Base-by-base conservation (phyloP, 2,797 vertebrate species). In the Mormyrus proboscirostris region DNA sequence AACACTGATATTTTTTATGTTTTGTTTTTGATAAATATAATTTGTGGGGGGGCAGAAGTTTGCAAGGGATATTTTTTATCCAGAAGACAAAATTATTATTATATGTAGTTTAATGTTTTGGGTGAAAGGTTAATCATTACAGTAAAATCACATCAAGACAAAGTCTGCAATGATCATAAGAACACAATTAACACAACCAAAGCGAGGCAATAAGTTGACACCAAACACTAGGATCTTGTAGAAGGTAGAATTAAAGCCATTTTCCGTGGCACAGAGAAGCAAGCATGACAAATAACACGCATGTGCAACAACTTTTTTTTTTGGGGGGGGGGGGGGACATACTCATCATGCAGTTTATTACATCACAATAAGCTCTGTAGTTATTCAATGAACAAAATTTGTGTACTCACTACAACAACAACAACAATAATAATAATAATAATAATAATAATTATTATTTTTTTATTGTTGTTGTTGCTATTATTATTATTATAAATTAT, bases 31-130 rank as follows among this genome's bases (percentile, higher is more conserved):
- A 69, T 51, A 84, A 51, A 49, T 47, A 22, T 10, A 51, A 50
- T 4, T 33, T 53, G 33, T 44, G 12, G 25, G 57, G n/a, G 55
- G 83, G 19, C 41, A 47, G 82, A 33, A 25, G 44, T 41, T 76
- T 59, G 88, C 79, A 57, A 53, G 47, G 73, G 25, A 59, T 22
- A 85, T 90, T 85, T 85, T 85, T 88, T 22, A 16, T 10, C 29
- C 33, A 6, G 25, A 22, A 10, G n/a, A 88, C 69, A 76, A 73
- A 87, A 51, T 89, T 59, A 89, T 44, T 62, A 51, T 88, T 88
- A 49, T 53, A 22, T 3, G 19, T n/a, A 33, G 49, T 59, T 44
- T 59, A n/a, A 82, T 73, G 29, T 33, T 44, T 33, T 49, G 4
- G 76, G 73, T 55, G 41, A 55, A 22, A 22, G 0, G 16, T 25